Evolutionary conservation across 92 coral and sea anemone genomes (phyloP), one percentile per base, ranked within the genome.

Genomic region (Bergia puertoricense): DNA sequence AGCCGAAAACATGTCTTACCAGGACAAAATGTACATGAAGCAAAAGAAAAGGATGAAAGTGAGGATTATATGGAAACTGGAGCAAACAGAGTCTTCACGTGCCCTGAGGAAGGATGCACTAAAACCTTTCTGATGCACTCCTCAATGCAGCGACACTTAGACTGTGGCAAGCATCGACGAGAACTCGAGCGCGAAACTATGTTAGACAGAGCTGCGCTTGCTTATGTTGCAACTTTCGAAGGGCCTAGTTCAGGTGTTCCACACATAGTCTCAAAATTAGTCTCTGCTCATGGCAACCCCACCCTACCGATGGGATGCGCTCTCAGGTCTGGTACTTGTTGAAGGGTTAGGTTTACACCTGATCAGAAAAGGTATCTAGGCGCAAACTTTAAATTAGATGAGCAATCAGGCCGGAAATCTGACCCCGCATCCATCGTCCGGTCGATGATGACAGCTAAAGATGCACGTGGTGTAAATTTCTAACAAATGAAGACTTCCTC

Each of bases 371-470:
- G 77, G 62, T 93, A 81, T 82, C 91, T 93, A 20, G 86, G 85
- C 20, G 89, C 82, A 66, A 91, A 91, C 65, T 93, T 91, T 71
- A 89, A 79, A 82, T 45, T 93, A 5, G 93, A 93, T 74, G 91
- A 93, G 81, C 86, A 91, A 65, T 48, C 95, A 41, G 90, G 95
- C 39, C 85, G 30, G 30, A 85, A 93, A 87, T 88, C 93, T 1
- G 93, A 93, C 81, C 95, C 93, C 73, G 85, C 93, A 51, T 86
- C 89, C 79, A 92, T 91, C 46, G 92, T 93, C 30, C 85, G 93
- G 38, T 85, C 93, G 74, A 88, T 91, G 95, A 87, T 88, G 89
- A 85, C 75, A 42, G 92, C 90, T 10, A 93, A 91, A 86, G 93
- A 89, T 80, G 76, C 90, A 41, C 76, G 85, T 51, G 92, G 94